Evolutionary conservation across 2,888 invertebrate species (phyloP).

Genomic region (Zhuqinia jingwanae): DNA sequence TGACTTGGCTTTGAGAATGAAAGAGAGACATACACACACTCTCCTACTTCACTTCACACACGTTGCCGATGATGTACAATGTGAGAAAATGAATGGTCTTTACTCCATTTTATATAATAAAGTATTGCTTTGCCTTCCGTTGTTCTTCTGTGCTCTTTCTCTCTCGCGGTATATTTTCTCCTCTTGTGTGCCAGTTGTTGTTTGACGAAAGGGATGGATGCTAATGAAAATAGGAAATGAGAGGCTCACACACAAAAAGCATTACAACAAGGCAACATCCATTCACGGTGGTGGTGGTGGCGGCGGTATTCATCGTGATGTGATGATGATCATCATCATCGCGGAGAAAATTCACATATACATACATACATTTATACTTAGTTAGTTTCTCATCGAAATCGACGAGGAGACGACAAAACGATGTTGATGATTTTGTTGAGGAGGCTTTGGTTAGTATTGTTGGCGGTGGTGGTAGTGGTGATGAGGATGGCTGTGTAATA

Average conservation of each 20-base stretch:
- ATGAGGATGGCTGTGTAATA: slow-evolving; percentile 52
- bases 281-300: slow-evolving; percentile 31
- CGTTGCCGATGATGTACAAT: slow-evolving; percentile 24
- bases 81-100: slow-evolving; percentile 65
- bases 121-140: not conserved
- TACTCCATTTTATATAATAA: slow-evolving; percentile 10
- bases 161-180: slow-evolving; percentile 42
- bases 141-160: not conserved
- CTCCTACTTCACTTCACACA: not conserved
- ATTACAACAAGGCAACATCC: slow-evolving; percentile 49
- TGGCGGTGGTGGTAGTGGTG: slow-evolving; percentile 26
- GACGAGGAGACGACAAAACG: slow-evolving; percentile 8
- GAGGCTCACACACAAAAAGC: slow-evolving; percentile 62
- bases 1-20: slow-evolving; percentile 33
- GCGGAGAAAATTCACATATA: slow-evolving; percentile 29
- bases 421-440: slow-evolving; percentile 59
- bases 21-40: slow-evolving; percentile 25
- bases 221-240: slow-evolving; percentile 78
- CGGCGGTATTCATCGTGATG: slow-evolving; percentile 2
- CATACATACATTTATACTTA: slow-evolving; percentile 49
- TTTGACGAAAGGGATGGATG: slow-evolving; percentile 72
- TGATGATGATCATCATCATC: slow-evolving; percentile 31
- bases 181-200: slow-evolving; percentile 42
- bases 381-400: slow-evolving; percentile 31
- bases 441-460: slow-evolving; percentile 46